phyloP scores from a whole-genome alignment of 2,888 invertebrate species.

The Druceiella hillmani region DNA sequence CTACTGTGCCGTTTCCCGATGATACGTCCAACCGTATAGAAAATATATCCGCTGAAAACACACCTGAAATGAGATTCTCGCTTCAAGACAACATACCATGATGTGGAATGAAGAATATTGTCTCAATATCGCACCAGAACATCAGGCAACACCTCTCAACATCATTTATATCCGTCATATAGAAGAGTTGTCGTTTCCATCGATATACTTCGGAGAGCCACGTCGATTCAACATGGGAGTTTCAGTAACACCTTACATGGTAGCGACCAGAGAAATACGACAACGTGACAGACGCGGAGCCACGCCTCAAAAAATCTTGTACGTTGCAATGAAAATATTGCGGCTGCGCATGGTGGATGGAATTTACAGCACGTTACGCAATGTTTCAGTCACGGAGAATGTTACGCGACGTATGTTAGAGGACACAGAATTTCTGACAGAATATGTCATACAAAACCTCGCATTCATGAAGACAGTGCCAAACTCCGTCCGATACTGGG shows the following conservation, averaged over 20 bases:
- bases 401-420: slow-evolving; percentile 28
- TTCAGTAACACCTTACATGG: slow-evolving; percentile 30
- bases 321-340: slow-evolving; percentile 34
- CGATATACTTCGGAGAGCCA: slow-evolving; percentile 32
- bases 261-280: slow-evolving; percentile 32
- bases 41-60: slow-evolving; percentile 24
- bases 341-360: slow-evolving; percentile 26
- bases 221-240: slow-evolving; percentile 27
- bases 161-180: slow-evolving; percentile 32
- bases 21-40: slow-evolving; percentile 25
- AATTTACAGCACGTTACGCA: slow-evolving; percentile 27
- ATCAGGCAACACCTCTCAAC: slow-evolving; percentile 26
- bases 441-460: slow-evolving; percentile 27
- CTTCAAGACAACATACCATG: slow-evolving; percentile 26
- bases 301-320: slow-evolving; percentile 31
- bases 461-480: slow-evolving; percentile 31
- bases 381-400: slow-evolving; percentile 24
- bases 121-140: slow-evolving; percentile 28
- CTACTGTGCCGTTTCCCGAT: slow-evolving; percentile 17
- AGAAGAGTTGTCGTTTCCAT: slow-evolving; percentile 35
- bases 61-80: slow-evolving; percentile 27
- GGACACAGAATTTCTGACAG: slow-evolving; percentile 28
- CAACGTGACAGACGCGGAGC: slow-evolving; percentile 32
- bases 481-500: slow-evolving; percentile 34
- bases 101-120: slow-evolving; percentile 30